These are phyloP conservation scores for Chiroxiphia lanceolata DNA, from an alignment of 2,797 vertebrate genomes.

Conservation along the genomic window DNA sequence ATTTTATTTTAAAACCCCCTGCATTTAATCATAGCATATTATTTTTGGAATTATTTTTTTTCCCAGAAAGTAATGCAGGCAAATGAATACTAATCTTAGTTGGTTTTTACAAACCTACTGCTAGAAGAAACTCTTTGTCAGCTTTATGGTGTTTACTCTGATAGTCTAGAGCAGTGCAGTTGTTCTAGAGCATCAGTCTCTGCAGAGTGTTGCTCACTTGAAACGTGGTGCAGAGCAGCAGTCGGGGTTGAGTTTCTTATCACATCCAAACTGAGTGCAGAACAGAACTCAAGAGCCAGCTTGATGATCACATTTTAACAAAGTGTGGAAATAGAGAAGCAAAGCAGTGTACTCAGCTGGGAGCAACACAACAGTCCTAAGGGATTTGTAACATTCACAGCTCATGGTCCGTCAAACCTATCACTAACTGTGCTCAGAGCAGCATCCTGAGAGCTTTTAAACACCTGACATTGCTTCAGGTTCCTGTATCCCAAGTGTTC, in stretches of 20 bases:
- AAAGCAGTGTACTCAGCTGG: not conserved
- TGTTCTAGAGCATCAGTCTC: not conserved
- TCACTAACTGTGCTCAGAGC: not conserved
- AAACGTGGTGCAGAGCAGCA: not conserved
- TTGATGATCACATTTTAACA: conserved; percentile 50
- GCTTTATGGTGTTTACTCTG: not conserved
- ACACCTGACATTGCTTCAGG: not conserved
- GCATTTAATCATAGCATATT: conserved; percentile 43
- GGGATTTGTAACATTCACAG: not conserved
- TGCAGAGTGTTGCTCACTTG: not conserved
- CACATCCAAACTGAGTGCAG: not conserved
- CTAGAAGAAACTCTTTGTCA: conserved; percentile 46
- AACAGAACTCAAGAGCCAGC: conserved; percentile 61
- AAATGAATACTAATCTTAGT: not conserved
- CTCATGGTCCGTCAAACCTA: not conserved
- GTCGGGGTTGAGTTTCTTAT: conserved; percentile 27
- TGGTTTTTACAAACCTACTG: conserved; percentile 27
- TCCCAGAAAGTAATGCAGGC: conserved; percentile 5
- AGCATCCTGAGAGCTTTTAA: not conserved
- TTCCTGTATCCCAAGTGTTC: not conserved
- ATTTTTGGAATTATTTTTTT: not conserved
- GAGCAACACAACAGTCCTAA: not conserved
- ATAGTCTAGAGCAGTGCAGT: not conserved
- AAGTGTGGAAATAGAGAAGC: not conserved
- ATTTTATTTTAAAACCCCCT: conserved; percentile 17